Evolutionary conservation across 2,113 vertebrate species (phyloP).

Genomic region (Cyanistes caeruleus): DNA sequence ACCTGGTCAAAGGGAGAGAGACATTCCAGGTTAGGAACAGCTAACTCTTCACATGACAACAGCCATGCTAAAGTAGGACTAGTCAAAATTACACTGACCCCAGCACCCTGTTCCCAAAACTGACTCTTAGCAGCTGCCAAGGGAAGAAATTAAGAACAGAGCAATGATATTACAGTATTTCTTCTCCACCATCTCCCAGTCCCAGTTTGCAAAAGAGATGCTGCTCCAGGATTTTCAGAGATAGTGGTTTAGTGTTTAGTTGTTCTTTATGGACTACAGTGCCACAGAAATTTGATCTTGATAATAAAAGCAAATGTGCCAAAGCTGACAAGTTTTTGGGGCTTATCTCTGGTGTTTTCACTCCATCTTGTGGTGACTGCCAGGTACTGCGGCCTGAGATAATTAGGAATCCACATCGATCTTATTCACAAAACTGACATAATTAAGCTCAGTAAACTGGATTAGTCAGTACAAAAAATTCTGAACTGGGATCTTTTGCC

Average conservation of each 20-base stretch:
- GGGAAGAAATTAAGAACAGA: not conserved
- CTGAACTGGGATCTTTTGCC: not conserved
- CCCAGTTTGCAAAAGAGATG: not conserved
- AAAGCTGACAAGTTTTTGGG: not conserved
- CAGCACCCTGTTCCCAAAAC: not conserved
- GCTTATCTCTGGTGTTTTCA: not conserved
- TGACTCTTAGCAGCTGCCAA: not conserved
- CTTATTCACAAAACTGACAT: too few relatives aligned
- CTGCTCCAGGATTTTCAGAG: not conserved
- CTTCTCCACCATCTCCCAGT: accelerated
- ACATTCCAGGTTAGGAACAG: not conserved
- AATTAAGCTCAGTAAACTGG: not conserved
- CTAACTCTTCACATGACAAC: not conserved
- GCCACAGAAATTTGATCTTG: not conserved
- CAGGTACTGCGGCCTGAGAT: not conserved
- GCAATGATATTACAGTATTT: accelerated
- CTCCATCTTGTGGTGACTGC: slow-evolving; percentile 66
- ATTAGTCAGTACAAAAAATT: not conserved
- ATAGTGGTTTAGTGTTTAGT: not conserved
- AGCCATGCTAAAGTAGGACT: not conserved
- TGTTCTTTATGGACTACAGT: not conserved
- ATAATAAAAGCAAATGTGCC: not conserved
- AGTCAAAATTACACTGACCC: not conserved
- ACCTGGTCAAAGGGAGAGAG: slow-evolving; percentile 75
- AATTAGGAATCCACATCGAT: not conserved